Evolutionary conservation across 2,797 vertebrate species (phyloP).

Genomic region (Cryptoprocta ferox): DNA sequence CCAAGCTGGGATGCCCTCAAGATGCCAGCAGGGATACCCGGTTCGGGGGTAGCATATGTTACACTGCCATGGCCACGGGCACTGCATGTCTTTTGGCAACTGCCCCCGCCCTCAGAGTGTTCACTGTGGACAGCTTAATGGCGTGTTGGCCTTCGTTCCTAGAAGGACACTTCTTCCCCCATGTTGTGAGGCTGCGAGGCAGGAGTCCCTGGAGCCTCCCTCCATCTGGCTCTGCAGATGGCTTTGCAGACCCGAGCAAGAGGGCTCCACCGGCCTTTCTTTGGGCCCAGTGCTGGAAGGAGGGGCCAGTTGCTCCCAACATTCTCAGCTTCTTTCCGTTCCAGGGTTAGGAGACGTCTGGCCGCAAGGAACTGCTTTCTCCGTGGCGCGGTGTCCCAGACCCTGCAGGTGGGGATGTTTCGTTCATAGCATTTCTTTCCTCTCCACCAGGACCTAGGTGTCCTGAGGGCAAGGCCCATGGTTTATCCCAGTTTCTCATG

Average conservation of each 20-base stretch:
- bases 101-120: not conserved
- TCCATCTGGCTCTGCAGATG: not conserved
- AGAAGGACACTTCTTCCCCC: not conserved
- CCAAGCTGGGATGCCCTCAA: too few species aligned
- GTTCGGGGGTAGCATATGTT: accelerated
- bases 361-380: not conserved
- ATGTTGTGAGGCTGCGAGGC: not conserved
- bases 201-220: not conserved
- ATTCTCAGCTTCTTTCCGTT: not conserved
- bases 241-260: not conserved
- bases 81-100: accelerated
- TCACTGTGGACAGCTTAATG: accelerated
- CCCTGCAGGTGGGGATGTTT: not conserved
- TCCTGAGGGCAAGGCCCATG: not conserved
- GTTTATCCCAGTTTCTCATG: not conserved
- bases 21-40: not conserved
- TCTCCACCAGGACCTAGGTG: not conserved
- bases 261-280: not conserved
- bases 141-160: not conserved
- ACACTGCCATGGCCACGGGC: too few species aligned
- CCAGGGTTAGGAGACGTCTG: accelerated
- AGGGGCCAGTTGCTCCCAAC: not conserved
- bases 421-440: too few species aligned
- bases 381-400: not conserved
- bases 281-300: not conserved